These are phyloP conservation scores for Orthosia cruda DNA, from an alignment of 2,888 invertebrate species.

Conservation along the genomic window DNA sequence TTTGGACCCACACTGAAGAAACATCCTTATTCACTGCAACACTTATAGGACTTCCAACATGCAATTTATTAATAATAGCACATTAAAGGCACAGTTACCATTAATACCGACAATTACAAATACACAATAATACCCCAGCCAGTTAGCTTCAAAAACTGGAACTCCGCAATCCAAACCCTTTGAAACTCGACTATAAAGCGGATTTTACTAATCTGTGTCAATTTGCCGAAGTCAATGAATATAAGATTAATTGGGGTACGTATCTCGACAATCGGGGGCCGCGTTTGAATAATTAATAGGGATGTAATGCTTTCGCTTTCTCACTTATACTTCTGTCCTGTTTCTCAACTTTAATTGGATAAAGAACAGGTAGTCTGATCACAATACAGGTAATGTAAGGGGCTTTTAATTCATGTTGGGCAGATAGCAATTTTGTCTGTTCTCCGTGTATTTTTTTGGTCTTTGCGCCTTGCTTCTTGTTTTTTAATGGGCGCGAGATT, in stretches of 20 bases:
- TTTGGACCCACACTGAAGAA: background rate
- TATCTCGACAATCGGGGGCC: slow-evolving; percentile 73
- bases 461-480: slow-evolving; percentile 24
- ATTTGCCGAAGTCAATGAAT: slow-evolving; percentile 79
- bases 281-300: slow-evolving; percentile 78
- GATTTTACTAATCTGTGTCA: slow-evolving; percentile 78
- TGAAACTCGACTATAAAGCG: slow-evolving; percentile 66
- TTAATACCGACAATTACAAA: slow-evolving; percentile 34
- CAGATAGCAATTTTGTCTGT: slow-evolving; percentile 40
- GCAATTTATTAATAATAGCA: slow-evolving; percentile 9
- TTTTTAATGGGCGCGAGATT: slow-evolving; percentile 45
- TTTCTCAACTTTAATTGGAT: slow-evolving; percentile 60
- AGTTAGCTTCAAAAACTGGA: slow-evolving; percentile 37
- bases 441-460: slow-evolving; percentile 34
- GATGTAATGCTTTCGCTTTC: slow-evolving; percentile 41
- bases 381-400: slow-evolving; percentile 53
- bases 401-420: slow-evolving; percentile 59
- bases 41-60: background rate
- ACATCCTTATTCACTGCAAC: background rate
- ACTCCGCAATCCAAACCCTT: slow-evolving; percentile 49
- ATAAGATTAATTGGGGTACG: slow-evolving; percentile 78
- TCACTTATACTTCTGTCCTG: slow-evolving; percentile 27
- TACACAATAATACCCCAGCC: slow-evolving; percentile 28
- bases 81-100: slow-evolving; percentile 21
- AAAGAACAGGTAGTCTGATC: slow-evolving; percentile 55